Base-by-base conservation (phyloP, 1,140 invertebrate species). In the Diprion similis region DNA sequence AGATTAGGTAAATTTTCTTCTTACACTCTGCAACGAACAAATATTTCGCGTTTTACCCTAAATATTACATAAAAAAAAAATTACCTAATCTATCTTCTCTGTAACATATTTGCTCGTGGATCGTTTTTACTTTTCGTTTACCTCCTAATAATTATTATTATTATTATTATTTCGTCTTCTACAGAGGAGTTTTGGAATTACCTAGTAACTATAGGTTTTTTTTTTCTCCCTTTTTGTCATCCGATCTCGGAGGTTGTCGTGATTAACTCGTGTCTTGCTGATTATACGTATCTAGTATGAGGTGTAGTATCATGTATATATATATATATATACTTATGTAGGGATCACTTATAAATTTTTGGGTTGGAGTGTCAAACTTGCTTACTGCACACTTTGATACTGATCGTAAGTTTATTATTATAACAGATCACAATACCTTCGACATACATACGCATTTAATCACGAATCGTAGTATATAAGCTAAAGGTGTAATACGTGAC, bases 1-100 rank as follows among this genome's bases (percentile, higher is more conserved):
- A 19, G 47, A 51, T 68, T 15, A 7, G 8, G 59, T 18, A 18
- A 18, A n/a, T 18, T 83, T 86, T 85, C 84, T 85, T 85, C 79
- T 80, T 81, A 84, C 84, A 84, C 84, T 87, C 84, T 87, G 86
- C 82, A 86, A 85, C n/a, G 85, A 87, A 85, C 79, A 78, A 82
- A 77, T 72, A 76, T 81, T 80, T 74, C 78, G 79, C 78, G 80
- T 37, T 37, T 37, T 37, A 37, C 24, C 51, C 9, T 9, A 15
- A 59, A 6, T 59, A 59, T 59, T 59, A 59, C 9, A 59, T 59
- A 4, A 59, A 15, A 8, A 15, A 8, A 59, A 59, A 59, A 59
- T 59, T 6, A 59, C 51, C 11, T 59, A 59, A 59, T 59, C 51
- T 59, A 59, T 15, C 51, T 15, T 59, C n/a, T 59, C 6, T 59